Percentiles rank a stretch among this genome's conserved stretches.
Evolutionary conservation across 1,140 invertebrate genomes (phyloP).

Genomic region (Ostrea denselamellosa): DNA sequence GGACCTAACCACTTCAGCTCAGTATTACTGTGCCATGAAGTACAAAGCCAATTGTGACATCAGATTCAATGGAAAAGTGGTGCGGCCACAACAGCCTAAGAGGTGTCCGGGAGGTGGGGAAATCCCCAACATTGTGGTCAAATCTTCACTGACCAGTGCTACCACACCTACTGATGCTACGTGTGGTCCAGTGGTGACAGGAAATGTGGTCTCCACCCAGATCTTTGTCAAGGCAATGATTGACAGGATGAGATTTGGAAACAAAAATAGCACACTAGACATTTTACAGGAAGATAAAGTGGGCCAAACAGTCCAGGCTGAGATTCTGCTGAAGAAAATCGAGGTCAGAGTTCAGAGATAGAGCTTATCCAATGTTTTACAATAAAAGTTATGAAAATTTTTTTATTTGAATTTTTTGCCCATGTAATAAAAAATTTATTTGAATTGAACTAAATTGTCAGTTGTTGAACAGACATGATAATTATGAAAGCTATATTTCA

Average conservation of each 20-base stretch:
- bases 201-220: neutral
- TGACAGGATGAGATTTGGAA: constrained; percentile 51
- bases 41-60: constrained; percentile 58
- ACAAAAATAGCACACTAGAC: constrained; percentile 27
- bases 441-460: no score
- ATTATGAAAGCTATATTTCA: neutral
- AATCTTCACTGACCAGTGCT: constrained; percentile 43
- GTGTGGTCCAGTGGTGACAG: constrained; percentile 41
- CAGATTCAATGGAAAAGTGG: constrained; percentile 47
- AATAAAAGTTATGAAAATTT: neutral
- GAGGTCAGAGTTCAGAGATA: constrained; percentile 12
- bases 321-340: neutral
- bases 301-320: neutral
- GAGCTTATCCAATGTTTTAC: neutral
- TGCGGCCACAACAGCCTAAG: constrained; percentile 19
- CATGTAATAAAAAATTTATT: no score
- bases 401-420: neutral
- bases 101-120: constrained; percentile 53
- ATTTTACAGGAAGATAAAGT: constrained; percentile 35
- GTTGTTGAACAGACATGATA: neutral
- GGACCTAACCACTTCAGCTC: constrained; percentile 34
- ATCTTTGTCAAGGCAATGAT: constrained; percentile 55
- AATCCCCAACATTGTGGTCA: constrained; percentile 54
- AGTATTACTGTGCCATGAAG: constrained; percentile 60
- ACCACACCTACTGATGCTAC: constrained; percentile 32